phyloP scores from a whole-genome alignment of 2,797 vertebrate genomes.

The Danio tinwini region DNA sequence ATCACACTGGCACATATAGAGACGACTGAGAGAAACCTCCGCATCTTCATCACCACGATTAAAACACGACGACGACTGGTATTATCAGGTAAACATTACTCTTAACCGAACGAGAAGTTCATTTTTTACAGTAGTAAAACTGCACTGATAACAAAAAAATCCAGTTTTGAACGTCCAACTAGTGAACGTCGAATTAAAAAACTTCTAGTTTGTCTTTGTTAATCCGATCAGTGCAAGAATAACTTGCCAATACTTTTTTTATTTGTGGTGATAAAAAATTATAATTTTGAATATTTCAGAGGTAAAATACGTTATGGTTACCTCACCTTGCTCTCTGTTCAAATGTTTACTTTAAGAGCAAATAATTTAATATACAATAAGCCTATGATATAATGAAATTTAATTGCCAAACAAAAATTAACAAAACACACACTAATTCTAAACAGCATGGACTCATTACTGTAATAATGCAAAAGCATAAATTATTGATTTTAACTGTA shows the following conservation, averaged over 20 bases:
- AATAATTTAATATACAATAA: too few species aligned
- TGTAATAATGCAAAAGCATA: too few species aligned
- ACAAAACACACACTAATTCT: too few species aligned
- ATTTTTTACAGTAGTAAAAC: background rate
- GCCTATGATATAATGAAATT: too few species aligned
- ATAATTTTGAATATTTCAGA: background rate
- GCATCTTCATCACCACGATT: constrained; percentile 25
- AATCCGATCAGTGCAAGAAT: constrained; percentile 1
- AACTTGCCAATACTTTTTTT: background rate
- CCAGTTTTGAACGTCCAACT: background rate
- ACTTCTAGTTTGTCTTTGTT: background rate
- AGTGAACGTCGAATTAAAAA: background rate
- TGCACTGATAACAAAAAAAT: too few species aligned
- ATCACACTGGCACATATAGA: constrained; percentile 31
- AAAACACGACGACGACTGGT: constrained; percentile 41
- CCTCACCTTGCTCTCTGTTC: background rate
- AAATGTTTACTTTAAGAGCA: background rate
- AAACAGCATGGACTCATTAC: too few species aligned
- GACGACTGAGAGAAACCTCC: background rate
- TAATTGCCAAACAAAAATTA: too few species aligned
- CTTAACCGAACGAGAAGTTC: background rate
- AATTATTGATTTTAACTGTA: too few species aligned
- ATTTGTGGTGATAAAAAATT: background rate
- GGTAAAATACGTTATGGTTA: background rate
- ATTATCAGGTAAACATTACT: constrained; percentile 9